These are phyloP conservation scores for Nycticebus coucang DNA, from an alignment of 2,113 vertebrate species.

Conservation along the genomic window DNA sequence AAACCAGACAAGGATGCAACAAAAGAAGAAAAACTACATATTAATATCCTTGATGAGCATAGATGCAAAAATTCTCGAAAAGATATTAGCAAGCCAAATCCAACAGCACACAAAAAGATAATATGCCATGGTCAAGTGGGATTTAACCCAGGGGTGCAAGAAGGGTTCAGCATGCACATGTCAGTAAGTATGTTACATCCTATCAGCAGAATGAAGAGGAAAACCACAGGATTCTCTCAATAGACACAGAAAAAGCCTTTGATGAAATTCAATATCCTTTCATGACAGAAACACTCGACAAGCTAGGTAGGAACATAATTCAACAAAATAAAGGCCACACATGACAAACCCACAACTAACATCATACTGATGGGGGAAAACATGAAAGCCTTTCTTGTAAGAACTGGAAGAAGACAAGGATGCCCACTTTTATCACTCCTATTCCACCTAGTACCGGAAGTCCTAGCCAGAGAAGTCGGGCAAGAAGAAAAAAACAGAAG, in stretches of 20 bases:
- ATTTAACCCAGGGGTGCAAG: too few species aligned
- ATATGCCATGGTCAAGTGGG: too few species aligned
- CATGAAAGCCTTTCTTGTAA: not conserved
- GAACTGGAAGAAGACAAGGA: not conserved
- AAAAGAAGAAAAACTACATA: not conserved
- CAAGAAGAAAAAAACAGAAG: not conserved
- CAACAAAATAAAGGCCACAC: not conserved
- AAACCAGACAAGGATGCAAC: not conserved
- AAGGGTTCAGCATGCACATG: too few species aligned
- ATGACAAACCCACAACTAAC: not conserved
- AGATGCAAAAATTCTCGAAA: too few species aligned
- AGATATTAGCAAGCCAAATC: too few species aligned
- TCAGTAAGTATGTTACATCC: too few species aligned
- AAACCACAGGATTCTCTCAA: too few species aligned
- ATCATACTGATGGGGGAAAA: not conserved
- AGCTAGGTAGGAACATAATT: not conserved
- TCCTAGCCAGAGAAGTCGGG: not conserved
- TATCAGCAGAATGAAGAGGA: too few species aligned
- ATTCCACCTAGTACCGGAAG: not conserved
- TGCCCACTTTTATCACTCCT: not conserved
- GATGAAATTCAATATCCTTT: not conserved
- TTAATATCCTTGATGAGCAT: too few species aligned
- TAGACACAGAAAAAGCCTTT: not conserved
- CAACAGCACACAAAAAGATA: too few species aligned
- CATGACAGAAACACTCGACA: not conserved